Conservation (phyloP, 2,797 vertebrate species). For the Carapus acus region DNA sequence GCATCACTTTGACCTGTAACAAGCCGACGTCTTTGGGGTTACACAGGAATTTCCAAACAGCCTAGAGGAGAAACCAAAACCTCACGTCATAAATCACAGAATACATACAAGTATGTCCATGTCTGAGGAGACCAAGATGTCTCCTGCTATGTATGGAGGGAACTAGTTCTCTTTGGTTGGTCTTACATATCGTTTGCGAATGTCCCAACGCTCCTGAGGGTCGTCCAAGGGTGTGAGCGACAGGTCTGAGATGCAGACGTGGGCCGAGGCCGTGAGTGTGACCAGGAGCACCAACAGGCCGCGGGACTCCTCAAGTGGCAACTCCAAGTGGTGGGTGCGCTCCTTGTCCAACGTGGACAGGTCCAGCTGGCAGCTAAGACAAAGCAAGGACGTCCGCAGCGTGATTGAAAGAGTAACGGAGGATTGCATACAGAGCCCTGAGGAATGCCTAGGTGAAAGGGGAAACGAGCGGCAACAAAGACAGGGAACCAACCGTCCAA, state of each 20-base stretch:
- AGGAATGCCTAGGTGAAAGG: too few species aligned
- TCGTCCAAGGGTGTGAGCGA: constrained; percentile 78
- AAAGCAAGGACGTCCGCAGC: too few species aligned
- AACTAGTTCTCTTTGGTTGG: too few species aligned
- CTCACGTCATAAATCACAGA: too few species aligned
- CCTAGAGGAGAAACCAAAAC: constrained; percentile 62
- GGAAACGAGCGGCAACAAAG: too few species aligned
- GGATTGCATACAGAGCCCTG: too few species aligned
- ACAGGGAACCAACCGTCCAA: constrained; percentile 76
- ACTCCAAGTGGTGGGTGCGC: constrained; percentile 81
- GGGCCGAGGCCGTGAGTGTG: constrained; percentile 82
- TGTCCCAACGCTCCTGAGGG: constrained; percentile 74
- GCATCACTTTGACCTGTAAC: constrained; percentile 89
- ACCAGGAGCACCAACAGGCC: constrained; percentile 82
- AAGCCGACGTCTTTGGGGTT: constrained; percentile 88
- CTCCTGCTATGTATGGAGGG: too few species aligned
- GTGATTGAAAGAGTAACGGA: too few species aligned
- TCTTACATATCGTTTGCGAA: constrained; percentile 81
- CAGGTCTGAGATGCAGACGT: constrained; percentile 81
- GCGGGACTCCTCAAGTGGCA: constrained; percentile 79
- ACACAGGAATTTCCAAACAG: constrained; percentile 72
- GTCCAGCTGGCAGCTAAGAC: constrained; percentile 81
- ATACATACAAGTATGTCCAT: too few species aligned
- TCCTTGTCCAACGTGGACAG: constrained; percentile 81
- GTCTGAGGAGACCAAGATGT: too few species aligned